phyloP scores from a whole-genome alignment of 2,888 invertebrate species.

The Xestia ashworthii region DNA sequence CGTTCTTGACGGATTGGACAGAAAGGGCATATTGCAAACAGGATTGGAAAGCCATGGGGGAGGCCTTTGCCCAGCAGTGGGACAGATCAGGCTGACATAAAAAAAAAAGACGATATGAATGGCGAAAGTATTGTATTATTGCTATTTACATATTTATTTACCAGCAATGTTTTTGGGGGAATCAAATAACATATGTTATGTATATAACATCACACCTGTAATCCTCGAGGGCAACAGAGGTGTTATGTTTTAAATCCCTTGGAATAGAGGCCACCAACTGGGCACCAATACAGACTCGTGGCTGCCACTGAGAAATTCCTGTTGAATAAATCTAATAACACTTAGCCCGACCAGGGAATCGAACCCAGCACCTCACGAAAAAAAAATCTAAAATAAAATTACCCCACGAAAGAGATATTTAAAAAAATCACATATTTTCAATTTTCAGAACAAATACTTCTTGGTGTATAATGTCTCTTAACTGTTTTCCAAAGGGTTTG shows the following conservation, averaged over 20 bases:
- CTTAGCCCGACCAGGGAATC: too few relatives aligned
- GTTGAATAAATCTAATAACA: background rate
- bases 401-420: too few relatives aligned
- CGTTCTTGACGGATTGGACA: too few relatives aligned
- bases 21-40: too few relatives aligned
- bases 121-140: too few relatives aligned
- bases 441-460: background rate
- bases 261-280: background rate
- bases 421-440: too few relatives aligned
- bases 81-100: too few relatives aligned
- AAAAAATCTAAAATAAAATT: too few relatives aligned
- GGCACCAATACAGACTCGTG: background rate
- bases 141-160: too few relatives aligned
- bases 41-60: too few relatives aligned
- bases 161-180: background rate
- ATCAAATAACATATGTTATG: background rate
- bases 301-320: background rate
- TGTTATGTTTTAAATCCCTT: background rate
- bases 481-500: slow-evolving; percentile 54
- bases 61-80: too few relatives aligned
- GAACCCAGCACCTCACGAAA: too few relatives aligned
- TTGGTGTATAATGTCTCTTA: background rate
- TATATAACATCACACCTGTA: background rate
- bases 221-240: background rate
- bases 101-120: background rate